phyloP scores from a whole-genome alignment of 1,140 invertebrate species.

The Brachionus plicatilis region DNA sequence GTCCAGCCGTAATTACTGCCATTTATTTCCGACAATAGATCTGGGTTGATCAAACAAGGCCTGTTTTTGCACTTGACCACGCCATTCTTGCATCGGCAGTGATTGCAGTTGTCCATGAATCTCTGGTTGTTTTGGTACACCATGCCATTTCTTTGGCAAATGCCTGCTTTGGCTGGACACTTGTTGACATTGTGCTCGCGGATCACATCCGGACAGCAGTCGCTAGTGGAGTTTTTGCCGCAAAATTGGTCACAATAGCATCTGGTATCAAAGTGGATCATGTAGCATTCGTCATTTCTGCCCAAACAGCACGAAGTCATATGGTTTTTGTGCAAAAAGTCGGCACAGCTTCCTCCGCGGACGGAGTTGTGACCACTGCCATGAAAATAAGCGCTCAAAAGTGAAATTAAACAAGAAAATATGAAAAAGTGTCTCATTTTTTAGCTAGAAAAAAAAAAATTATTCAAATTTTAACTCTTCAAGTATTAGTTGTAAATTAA shows the following conservation, averaged over 20 bases:
- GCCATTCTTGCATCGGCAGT: constrained; percentile 73
- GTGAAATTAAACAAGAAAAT: background rate
- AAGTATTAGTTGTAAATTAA: background rate
- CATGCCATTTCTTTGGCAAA: background rate
- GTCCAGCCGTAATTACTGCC: constrained; percentile 61
- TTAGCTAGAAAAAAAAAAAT: background rate
- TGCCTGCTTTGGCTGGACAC: background rate
- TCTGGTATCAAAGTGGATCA: constrained; percentile 67
- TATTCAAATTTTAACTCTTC: background rate
- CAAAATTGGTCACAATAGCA: constrained; percentile 93
- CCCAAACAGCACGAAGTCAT: constrained; percentile 63
- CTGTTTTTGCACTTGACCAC: constrained; percentile 65
- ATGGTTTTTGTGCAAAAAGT: constrained; percentile 41
- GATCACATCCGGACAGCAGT: constrained; percentile 81
- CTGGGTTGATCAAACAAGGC: constrained; percentile 67
- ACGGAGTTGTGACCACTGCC: background rate
- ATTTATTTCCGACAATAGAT: constrained; percentile 63
- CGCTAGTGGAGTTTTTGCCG: constrained; percentile 61
- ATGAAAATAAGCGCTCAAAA: background rate
- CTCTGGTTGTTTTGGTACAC: background rate
- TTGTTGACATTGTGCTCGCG: background rate
- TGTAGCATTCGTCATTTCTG: constrained; percentile 67
- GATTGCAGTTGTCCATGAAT: constrained; percentile 56
- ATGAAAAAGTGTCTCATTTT: background rate
- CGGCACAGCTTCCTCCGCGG: background rate